Conservation (phyloP, 2,113 vertebrate genomes). For the Aspidoscelis tigris region DNA sequence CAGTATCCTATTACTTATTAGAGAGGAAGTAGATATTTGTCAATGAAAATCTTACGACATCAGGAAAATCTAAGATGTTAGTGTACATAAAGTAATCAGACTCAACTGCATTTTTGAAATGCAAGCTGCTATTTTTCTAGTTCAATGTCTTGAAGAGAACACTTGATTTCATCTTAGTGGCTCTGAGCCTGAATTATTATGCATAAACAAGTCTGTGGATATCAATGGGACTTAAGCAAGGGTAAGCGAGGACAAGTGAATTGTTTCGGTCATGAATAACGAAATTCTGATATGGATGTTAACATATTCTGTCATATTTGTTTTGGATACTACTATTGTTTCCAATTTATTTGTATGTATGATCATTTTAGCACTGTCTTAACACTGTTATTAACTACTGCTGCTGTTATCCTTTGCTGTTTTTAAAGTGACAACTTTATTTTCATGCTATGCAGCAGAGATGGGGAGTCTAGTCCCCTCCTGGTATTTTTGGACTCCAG, state of each 20-base stretch:
- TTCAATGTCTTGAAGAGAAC: neutral
- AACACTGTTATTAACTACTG: neutral
- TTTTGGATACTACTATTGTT: slow-evolving; percentile 23
- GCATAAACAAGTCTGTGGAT: neutral
- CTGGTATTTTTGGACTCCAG: neutral
- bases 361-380: neutral
- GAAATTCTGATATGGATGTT: neutral
- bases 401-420: neutral
- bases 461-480: neutral
- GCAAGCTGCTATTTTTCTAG: neutral
- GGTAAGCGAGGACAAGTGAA: neutral
- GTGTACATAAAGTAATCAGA: neutral
- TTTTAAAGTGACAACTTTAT: slow-evolving; percentile 20
- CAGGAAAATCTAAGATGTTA: neutral
- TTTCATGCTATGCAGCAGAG: neutral
- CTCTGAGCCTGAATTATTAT: slow-evolving; percentile 21
- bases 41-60: slow-evolving; percentile 5
- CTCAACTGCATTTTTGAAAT: neutral
- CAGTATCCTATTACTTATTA: neutral
- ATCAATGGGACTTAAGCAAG: slow-evolving; percentile 22
- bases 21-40: neutral
- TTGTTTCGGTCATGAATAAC: neutral
- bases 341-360: slow-evolving; percentile 22
- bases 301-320: neutral
- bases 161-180: slow-evolving; percentile 12